Evolutionary conservation across 2,113 vertebrate genomes (phyloP).

Genomic region (Boleophthalmus pectinirostris): DNA sequence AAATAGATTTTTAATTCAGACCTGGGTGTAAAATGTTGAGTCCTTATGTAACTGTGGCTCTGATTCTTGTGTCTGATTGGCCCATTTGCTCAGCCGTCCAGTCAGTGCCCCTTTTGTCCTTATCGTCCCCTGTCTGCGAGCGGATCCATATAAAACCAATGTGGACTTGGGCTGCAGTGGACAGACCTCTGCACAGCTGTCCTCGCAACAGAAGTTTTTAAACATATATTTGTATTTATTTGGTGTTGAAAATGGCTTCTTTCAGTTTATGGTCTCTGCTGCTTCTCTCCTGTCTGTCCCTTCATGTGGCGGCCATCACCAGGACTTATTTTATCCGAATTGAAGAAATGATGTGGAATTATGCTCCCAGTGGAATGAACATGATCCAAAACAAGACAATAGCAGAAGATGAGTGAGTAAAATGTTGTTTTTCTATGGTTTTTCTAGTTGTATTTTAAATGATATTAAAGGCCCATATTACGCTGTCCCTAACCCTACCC

Average conservation of each 20-base stretch:
- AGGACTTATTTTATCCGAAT: constrained; percentile 78
- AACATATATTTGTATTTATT: not conserved
- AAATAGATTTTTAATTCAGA: not conserved
- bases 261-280: constrained; percentile 11
- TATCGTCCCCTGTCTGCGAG: not conserved
- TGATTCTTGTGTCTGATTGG: not conserved
- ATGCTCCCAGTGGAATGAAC: constrained; percentile 64
- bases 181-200: not conserved
- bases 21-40: not conserved
- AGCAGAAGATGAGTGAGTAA: constrained; percentile 63
- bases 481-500: no score
- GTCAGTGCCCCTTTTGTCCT: constrained; percentile 2
- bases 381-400: constrained; percentile 60
- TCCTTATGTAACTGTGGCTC: not conserved
- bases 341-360: constrained; percentile 72
- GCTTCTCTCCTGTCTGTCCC: constrained; percentile 52
- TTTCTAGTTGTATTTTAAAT: not conserved
- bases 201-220: not conserved
- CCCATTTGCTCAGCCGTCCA: not conserved
- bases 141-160: not conserved
- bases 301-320: constrained; percentile 49
- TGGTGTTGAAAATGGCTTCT: constrained; percentile 16
- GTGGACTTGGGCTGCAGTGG: not conserved
- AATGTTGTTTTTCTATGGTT: not conserved
- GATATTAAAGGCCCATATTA: not conserved